Conservation (phyloP, 2,888 invertebrate genomes). For the Drosophila recens region DNA sequence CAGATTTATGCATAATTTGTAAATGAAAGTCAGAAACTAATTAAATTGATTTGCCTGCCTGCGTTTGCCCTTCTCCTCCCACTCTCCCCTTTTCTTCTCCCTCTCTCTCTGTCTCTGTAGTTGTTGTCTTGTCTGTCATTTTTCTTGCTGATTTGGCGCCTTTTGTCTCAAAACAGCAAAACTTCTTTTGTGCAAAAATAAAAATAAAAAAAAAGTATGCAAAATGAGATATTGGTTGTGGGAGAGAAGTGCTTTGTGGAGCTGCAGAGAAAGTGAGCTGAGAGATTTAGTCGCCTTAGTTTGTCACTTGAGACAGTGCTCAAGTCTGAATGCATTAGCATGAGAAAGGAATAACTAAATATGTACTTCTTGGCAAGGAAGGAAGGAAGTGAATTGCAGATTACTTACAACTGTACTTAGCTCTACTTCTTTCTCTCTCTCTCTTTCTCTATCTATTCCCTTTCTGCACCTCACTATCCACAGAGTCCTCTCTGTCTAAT, state of each 20-base stretch:
- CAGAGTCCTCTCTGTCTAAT: too few relatives aligned
- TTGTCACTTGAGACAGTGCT: constrained; percentile 25
- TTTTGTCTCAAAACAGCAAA: constrained; percentile 28
- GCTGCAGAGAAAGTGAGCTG: constrained; percentile 1
- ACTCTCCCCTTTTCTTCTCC: not conserved
- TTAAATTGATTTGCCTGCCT: constrained; percentile 76
- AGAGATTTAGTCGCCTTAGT: constrained; percentile 17
- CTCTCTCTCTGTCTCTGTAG: not conserved
- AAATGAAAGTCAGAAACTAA: constrained; percentile 81
- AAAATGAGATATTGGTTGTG: not conserved
- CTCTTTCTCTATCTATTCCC: not conserved
- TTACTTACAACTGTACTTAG: not conserved
- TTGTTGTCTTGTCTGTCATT: constrained; percentile 24
- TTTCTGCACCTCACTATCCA: not conserved
- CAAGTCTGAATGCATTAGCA: constrained; percentile 16
- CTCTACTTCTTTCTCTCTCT: not conserved
- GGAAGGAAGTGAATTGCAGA: not conserved
- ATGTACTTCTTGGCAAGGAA: not conserved
- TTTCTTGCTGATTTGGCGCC: constrained; percentile 47
- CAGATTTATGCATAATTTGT: constrained; percentile 79
- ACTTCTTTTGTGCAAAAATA: not conserved
- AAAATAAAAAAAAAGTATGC: not conserved
- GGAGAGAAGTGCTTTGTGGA: too few relatives aligned
- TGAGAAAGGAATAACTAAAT: constrained; percentile 18
- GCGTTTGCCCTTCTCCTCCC: constrained; percentile 24